Evolutionary conservation across 92 coral and sea anemone species (phyloP).

Genomic region (Palythoa caribaeorum): DNA sequence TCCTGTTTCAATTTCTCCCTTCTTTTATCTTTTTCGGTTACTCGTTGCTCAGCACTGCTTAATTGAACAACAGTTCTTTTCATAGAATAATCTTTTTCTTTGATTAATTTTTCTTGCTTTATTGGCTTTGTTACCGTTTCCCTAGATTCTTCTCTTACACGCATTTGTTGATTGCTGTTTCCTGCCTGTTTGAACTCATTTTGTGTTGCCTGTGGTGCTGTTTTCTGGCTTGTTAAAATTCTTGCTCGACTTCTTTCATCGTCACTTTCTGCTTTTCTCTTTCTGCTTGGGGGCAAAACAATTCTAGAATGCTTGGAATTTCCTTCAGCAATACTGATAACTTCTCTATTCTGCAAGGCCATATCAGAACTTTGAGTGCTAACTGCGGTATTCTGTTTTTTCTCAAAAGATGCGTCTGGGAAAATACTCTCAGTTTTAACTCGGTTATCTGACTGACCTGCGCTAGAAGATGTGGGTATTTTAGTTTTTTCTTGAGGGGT

Average conservation of each 20-base stretch:
- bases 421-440: slow-evolving; percentile 25
- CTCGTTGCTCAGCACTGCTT: background rate
- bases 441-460: background rate
- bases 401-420: background rate
- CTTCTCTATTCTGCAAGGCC: background rate
- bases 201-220: slow-evolving; percentile 10
- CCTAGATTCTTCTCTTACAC: background rate
- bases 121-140: background rate
- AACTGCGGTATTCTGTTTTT: background rate
- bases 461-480: background rate
- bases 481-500: background rate
- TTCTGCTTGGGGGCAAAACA: slow-evolving; percentile 49
- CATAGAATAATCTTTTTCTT: slow-evolving; percentile 2
- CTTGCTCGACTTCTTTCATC: background rate
- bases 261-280: slow-evolving; percentile 27
- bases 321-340: background rate
- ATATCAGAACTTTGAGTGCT: background rate
- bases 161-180: background rate
- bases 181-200: slow-evolving; percentile 1
- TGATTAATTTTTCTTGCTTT: background rate
- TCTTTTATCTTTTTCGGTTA: slow-evolving; percentile 14
- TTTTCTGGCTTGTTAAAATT: background rate
- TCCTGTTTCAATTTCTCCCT: background rate
- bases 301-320: slow-evolving; percentile 20
- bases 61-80: slow-evolving; percentile 34